phyloP scores from a whole-genome alignment of 2,888 invertebrate species.

The Ectemnius lituratus region DNA sequence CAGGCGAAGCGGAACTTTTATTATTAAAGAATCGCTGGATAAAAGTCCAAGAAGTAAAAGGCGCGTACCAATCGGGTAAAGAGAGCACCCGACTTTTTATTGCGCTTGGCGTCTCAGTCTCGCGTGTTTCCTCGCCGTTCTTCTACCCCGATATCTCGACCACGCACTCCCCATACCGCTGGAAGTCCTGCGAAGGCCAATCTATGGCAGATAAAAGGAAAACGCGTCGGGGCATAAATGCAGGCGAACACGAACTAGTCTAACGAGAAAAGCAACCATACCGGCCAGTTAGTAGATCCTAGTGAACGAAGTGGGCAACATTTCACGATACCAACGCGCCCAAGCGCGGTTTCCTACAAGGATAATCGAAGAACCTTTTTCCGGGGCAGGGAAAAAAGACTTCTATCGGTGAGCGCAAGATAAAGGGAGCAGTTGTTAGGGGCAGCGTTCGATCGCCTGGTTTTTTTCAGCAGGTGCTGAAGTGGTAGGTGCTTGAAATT shows the following conservation, averaged over 20 bases:
- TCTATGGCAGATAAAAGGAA: constrained; percentile 25
- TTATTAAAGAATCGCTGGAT: too few species aligned
- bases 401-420: too few species aligned
- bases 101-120: constrained; percentile 44
- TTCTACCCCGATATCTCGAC: constrained; percentile 38
- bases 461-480: too few species aligned
- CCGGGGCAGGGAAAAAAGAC: background rate
- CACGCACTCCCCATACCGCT: constrained; percentile 20
- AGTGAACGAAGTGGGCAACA: constrained; percentile 1
- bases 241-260: constrained; percentile 8
- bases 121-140: constrained; percentile 58
- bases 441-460: too few species aligned
- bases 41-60: too few species aligned
- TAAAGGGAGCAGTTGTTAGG: too few species aligned
- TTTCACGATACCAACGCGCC: too few species aligned
- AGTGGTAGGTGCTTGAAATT: too few species aligned
- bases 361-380: background rate
- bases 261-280: constrained; percentile 23
- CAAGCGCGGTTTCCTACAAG: background rate
- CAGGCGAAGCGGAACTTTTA: too few species aligned
- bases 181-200: constrained; percentile 28
- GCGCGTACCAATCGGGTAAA: constrained; percentile 11
- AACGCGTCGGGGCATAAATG: background rate
- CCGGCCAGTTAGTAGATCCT: constrained; percentile 12
- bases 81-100: constrained; percentile 46